Conservation (phyloP, 1,140 invertebrate genomes). For the Micrasema minimum region DNA sequence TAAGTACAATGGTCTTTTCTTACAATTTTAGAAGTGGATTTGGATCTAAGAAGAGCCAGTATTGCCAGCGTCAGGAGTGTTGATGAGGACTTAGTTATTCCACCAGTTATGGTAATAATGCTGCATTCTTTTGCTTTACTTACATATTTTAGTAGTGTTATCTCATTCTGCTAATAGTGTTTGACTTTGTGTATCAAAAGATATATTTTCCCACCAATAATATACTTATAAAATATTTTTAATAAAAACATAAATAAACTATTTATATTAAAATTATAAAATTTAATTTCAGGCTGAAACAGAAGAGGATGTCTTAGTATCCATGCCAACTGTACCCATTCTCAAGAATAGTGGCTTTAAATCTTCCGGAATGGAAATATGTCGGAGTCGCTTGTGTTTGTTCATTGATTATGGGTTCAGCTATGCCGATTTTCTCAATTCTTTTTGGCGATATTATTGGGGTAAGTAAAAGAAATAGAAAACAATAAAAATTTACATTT, state of each 20-base stretch:
- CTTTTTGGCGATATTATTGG: slow-evolving; percentile 84
- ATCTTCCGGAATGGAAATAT: slow-evolving; percentile 78
- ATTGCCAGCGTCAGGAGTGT: slow-evolving; percentile 30
- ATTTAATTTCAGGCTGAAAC: slow-evolving; percentile 45
- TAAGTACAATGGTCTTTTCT: too few species aligned
- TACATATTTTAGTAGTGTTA: too few species aligned
- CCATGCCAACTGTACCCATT: slow-evolving; percentile 59
- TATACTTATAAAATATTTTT: too few species aligned
- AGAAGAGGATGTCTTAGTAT: slow-evolving; percentile 52
- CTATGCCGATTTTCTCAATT: slow-evolving; percentile 81
- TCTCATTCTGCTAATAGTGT: too few species aligned
- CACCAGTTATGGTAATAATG: slow-evolving; percentile 20
- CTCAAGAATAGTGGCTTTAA: slow-evolving; percentile 72
- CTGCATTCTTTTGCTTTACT: background rate
- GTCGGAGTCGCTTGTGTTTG: slow-evolving; percentile 75
- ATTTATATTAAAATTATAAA: too few species aligned
- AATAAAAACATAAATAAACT: too few species aligned
- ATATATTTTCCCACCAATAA: background rate
- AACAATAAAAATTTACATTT: too few species aligned
- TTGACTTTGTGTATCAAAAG: background rate
- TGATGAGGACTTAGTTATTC: slow-evolving; percentile 38
- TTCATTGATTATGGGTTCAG: slow-evolving; percentile 75
- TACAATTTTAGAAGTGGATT: slow-evolving; percentile 37
- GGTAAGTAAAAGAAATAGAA: slow-evolving; percentile 58
- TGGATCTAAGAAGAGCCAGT: slow-evolving; percentile 24